These are phyloP conservation scores for Delia radicum DNA, from an alignment of 1,140 invertebrate genomes.

Conservation along the genomic window DNA sequence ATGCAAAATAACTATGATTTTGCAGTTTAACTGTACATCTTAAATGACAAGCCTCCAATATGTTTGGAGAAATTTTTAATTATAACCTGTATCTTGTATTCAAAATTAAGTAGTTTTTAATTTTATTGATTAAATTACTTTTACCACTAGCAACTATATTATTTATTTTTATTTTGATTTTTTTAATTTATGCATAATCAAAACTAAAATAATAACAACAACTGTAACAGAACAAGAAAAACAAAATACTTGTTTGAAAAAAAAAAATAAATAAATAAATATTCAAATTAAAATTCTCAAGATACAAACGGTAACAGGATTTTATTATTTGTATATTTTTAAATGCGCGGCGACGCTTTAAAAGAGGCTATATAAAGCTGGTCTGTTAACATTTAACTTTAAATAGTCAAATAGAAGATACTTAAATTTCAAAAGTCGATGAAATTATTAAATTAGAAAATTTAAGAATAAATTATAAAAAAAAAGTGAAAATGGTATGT, in stretches of 20 bases:
- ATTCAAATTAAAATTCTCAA: not conserved
- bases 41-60: not conserved
- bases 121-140: not conserved
- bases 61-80: not conserved
- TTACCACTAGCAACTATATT: not conserved
- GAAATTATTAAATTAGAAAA: not conserved
- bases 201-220: slow-evolving; percentile 28
- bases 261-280: slow-evolving; percentile 16
- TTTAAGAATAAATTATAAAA: not conserved
- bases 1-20: too few relatives aligned
- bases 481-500: not conserved
- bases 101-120: not conserved
- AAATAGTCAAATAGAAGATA: not conserved
- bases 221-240: slow-evolving; percentile 40
- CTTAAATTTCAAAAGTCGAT: not conserved
- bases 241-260: slow-evolving; percentile 53
- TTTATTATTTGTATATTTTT: slow-evolving; percentile 33
- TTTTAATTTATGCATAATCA: slow-evolving; percentile 9
- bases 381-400: not conserved
- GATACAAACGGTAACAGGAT: slow-evolving; percentile 36
- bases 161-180: not conserved
- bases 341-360: not conserved
- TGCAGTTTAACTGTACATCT: not conserved
- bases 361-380: slow-evolving; percentile 39
- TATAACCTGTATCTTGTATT: not conserved